phyloP scores from a whole-genome alignment of 2,797 vertebrate species.

The Hydrocynus forskahlii region DNA sequence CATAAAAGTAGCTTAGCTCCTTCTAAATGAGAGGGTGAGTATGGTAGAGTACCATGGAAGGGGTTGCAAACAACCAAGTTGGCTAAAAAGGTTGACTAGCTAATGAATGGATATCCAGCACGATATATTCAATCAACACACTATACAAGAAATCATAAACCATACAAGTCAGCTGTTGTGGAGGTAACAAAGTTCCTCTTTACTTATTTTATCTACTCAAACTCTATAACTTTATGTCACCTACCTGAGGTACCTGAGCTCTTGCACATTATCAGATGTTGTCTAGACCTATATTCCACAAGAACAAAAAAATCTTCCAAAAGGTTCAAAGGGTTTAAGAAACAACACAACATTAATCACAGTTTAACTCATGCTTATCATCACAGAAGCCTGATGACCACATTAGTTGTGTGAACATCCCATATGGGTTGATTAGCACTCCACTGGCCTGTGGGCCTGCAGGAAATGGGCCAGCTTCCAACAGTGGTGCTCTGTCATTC shows the following conservation, averaged over 20 bases:
- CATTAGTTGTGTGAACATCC: constrained; percentile 19
- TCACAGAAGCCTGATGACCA: constrained; percentile 1
- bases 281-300: background rate
- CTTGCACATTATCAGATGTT: background rate
- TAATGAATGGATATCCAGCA: background rate
- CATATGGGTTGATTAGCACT: constrained; percentile 21
- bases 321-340: background rate
- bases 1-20: background rate
- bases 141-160: background rate
- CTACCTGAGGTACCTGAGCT: background rate
- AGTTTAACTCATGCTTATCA: constrained; percentile 14
- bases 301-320: background rate
- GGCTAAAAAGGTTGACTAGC: background rate
- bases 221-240: no score
- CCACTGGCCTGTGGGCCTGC: constrained; percentile 33
- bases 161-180: background rate
- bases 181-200: background rate
- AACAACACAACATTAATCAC: background rate
- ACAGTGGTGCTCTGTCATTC: constrained; percentile 31
- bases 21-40: background rate
- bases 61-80: background rate
- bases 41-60: no score
- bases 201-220: background rate
- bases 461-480: constrained; percentile 48
- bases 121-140: background rate